Conservation (phyloP, 2,113 vertebrate genomes). For the Pangasianodon hypophthalmus region DNA sequence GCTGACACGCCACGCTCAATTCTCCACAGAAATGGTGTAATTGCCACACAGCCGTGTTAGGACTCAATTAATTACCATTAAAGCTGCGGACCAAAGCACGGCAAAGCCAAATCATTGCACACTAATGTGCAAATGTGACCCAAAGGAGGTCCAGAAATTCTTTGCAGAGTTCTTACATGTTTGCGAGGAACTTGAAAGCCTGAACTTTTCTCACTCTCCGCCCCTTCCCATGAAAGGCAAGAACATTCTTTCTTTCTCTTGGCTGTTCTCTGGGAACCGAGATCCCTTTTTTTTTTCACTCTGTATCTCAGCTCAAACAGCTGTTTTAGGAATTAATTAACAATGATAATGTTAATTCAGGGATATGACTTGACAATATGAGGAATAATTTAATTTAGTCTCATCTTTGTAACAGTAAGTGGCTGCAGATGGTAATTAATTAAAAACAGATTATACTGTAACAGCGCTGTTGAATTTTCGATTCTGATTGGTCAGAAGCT, state of each 20-base stretch:
- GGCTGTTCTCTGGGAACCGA: constrained; percentile 56
- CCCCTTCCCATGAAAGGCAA: constrained; percentile 52
- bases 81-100: constrained; percentile 63
- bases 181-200: constrained; percentile 66
- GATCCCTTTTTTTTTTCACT: neutral
- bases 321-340: constrained; percentile 52
- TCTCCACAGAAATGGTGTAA: constrained; percentile 72
- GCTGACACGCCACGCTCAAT: constrained; percentile 64
- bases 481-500: neutral
- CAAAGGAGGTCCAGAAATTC: constrained; percentile 68
- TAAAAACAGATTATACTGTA: neutral
- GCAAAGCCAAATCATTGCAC: constrained; percentile 66
- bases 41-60: constrained; percentile 68
- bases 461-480: neutral
- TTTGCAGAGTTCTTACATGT: constrained; percentile 71
- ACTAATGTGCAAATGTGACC: constrained; percentile 77
- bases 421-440: neutral
- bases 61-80: constrained; percentile 79
- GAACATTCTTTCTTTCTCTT: constrained; percentile 62
- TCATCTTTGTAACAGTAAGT: constrained; percentile 5
- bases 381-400: constrained; percentile 58
- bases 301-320: constrained; percentile 49
- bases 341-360: constrained; percentile 41
- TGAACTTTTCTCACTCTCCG: constrained; percentile 34
- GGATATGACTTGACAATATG: constrained; percentile 55